Evolutionary conservation across 2,797 vertebrate species (phyloP), one percentile per base, ranked within the genome.

Genomic region (Acrossocheilus fasciatus): DNA sequence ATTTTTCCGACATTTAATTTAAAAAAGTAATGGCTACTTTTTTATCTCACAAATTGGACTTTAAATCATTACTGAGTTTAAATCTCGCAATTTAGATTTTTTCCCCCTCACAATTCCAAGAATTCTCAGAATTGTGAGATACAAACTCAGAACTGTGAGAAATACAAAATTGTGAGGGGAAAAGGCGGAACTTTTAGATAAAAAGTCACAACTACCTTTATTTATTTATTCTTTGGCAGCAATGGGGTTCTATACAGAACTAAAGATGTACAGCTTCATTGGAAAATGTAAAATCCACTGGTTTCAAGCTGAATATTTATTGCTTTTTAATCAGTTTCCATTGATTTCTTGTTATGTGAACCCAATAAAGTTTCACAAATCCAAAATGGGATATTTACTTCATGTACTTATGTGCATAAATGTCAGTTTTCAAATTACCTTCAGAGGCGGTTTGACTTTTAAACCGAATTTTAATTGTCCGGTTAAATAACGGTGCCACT

Each of bases 351-450:
- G 39, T 7, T 43, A 79, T 26, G 36, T 69, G 23, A 79, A 43
- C 39, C 36, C 39, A 79, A 79, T 62, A 79, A 79, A 79, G 23
- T 62, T 18, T 62, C 23, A 26, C 36, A 18, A 59, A n/a, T 26
- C 76, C 76, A 41, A 59, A 39, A 39, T 62, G 36, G 2, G 7
- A n/a, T 10, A 20, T n/a, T 78, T 26, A n/a, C 7, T 8, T 2
- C 3, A 5, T 11, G 2, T 52, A 34, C 0, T 73, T 8, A 20
- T 20, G 26, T 34, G 17, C 17, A 34, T 11, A 52, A 52, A 52
- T 50, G 1, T 50, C 3, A 18, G n/a, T 50, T 47, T 50, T 15
- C 3, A 8, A 30, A 74, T 30, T 18, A 15, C 11, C 47, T 45
- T 47, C 3, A 73, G 70, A 15, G 12, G n/a, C 0, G 11, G 11